Conservation (phyloP, 2,888 invertebrate species). For the Sisyra nigra region DNA sequence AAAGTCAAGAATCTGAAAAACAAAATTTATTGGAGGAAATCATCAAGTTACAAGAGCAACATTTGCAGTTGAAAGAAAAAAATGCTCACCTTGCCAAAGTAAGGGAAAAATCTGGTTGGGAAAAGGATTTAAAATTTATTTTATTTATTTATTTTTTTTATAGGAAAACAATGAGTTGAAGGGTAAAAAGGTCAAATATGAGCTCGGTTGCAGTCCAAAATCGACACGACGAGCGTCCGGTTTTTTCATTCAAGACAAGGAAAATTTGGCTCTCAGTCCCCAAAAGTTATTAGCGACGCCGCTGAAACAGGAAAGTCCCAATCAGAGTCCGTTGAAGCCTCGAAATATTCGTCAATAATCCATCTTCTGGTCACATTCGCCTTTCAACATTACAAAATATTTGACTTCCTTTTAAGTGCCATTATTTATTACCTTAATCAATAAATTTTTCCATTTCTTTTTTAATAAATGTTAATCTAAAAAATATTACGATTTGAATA, state of each 20-base stretch:
- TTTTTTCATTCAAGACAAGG: constrained; percentile 24
- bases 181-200: constrained; percentile 12
- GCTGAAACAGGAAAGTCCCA: constrained; percentile 14
- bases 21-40: constrained; percentile 2
- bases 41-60: constrained; percentile 7
- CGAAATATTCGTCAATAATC: constrained; percentile 19
- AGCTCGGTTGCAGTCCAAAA: too few relatives aligned
- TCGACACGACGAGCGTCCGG: too few relatives aligned
- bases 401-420: too few relatives aligned
- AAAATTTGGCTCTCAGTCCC: constrained; percentile 25
- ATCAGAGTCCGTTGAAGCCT: constrained; percentile 26
- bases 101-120: constrained; percentile 3
- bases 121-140: too few relatives aligned
- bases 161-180: constrained; percentile 20
- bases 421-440: too few relatives aligned
- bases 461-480: too few relatives aligned
- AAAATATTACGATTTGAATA: too few relatives aligned
- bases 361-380: too few relatives aligned
- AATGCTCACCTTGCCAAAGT: constrained; percentile 7
- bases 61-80: constrained; percentile 6
- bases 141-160: constrained; percentile 2
- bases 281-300: constrained; percentile 21
- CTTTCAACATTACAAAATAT: too few relatives aligned
- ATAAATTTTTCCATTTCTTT: too few relatives aligned
- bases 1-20: constrained; percentile 11